These are phyloP conservation scores for Anas flavirostris DNA, from an alignment of 2,797 vertebrate genomes.

Conservation along the genomic window DNA sequence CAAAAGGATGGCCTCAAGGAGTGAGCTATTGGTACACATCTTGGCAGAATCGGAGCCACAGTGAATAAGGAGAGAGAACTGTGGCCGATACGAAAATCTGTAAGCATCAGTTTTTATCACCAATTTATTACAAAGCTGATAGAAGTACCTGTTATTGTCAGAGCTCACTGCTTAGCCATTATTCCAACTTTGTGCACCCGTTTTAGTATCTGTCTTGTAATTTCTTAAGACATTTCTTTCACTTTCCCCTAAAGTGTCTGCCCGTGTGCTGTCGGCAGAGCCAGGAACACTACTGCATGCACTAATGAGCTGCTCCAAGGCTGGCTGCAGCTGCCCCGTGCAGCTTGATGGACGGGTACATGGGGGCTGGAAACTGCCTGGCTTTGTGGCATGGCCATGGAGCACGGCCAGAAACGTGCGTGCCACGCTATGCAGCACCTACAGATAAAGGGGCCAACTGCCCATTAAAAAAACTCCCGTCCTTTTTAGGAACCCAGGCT, in stretches of 20 bases:
- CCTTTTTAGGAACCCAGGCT: not conserved
- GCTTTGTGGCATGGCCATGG: not conserved
- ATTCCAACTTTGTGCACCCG: not conserved
- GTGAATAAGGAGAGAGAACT: not conserved
- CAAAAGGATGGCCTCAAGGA: not conserved
- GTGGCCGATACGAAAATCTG: not conserved
- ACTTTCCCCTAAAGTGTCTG: not conserved
- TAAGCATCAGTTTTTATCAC: not conserved
- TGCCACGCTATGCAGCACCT: not conserved
- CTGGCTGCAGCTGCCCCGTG: not conserved
- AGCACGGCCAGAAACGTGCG: not conserved
- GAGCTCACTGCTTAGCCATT: not conserved
- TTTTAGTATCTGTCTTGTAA: not conserved
- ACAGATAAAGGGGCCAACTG: not conserved
- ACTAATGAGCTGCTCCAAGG: not conserved
- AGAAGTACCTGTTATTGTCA: not conserved
- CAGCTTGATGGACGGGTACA: not conserved
- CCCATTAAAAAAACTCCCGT: not conserved
- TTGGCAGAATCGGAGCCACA: not conserved
- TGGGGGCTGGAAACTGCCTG: not conserved
- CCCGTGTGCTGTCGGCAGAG: not conserved
- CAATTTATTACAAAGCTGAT: not conserved
- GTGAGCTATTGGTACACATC: not conserved
- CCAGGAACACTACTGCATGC: not conserved
- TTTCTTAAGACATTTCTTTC: not conserved